A percentile compares a stretch with the other conserved stretches of the same genome.
Conservation (phyloP, 2,888 invertebrate genomes). For the Apodemia zela region DNA sequence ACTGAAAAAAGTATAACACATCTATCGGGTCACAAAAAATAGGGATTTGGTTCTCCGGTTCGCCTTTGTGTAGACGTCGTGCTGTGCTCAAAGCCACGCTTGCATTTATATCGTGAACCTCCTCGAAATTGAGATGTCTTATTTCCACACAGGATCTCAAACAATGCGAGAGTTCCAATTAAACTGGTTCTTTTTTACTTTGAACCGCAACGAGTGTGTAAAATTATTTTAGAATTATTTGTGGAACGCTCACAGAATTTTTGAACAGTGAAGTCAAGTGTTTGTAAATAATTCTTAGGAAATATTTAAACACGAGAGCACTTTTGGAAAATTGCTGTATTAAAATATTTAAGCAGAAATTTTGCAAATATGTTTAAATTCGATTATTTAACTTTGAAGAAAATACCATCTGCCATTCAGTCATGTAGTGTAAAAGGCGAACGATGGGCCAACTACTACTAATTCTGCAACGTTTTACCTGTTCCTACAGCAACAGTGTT, state of each 20-base stretch:
- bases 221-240: constrained; percentile 30
- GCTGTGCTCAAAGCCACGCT: constrained; percentile 49
- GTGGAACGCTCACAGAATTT: constrained; percentile 21
- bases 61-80: constrained; percentile 71
- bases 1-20: constrained; percentile 78
- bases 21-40: constrained; percentile 76
- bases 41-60: constrained; percentile 69
- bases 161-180: constrained; percentile 29
- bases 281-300: constrained; percentile 16
- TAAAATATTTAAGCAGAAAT: neutral
- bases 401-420: no score
- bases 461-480: no score
- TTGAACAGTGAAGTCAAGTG: neutral
- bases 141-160: constrained; percentile 31
- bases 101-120: constrained; percentile 36
- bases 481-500: no score
- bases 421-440: no score
- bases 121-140: constrained; percentile 40
- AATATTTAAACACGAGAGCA: neutral
- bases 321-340: neutral
- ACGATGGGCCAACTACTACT: no score
- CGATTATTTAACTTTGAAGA: no score
- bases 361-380: no score
- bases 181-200: constrained; percentile 28
- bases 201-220: constrained; percentile 26